Conservation (phyloP, 2,888 invertebrate genomes). For the Lampropteryx suffumata region DNA sequence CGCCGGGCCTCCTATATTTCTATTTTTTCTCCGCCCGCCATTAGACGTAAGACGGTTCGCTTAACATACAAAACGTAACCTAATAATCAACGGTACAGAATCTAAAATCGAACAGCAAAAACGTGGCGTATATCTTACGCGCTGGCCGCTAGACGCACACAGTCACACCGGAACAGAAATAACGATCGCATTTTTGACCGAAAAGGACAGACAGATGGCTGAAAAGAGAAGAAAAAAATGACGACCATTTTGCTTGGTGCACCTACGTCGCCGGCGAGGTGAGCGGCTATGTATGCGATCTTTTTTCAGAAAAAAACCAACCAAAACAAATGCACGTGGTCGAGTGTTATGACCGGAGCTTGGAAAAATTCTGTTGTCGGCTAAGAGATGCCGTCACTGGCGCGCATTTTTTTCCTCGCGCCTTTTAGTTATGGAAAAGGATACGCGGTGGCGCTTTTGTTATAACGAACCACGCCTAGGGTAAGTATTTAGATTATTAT, state of each 20-base stretch:
- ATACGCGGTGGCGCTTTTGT: conserved; percentile 64
- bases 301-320: conserved; percentile 79
- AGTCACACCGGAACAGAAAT: conserved; percentile 81
- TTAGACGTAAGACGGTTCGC: conserved; percentile 72
- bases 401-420: conserved; percentile 63
- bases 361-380: conserved; percentile 70
- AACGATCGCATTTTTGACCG: conserved; percentile 84
- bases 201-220: conserved; percentile 83
- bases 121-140: conserved; percentile 59
- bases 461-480: not conserved
- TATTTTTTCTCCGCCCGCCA: conserved; percentile 78
- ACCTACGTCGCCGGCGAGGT: conserved; percentile 70
- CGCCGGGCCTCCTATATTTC: conserved; percentile 82
- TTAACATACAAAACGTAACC: conserved; percentile 42
- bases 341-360: conserved; percentile 79
- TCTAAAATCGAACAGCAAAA: conserved; percentile 34
- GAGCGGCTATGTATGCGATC: conserved; percentile 76
- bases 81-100: conserved; percentile 23
- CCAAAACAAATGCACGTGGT: conserved; percentile 83
- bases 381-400: conserved; percentile 79
- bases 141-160: conserved; percentile 72
- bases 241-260: conserved; percentile 81
- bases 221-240: conserved; percentile 83
- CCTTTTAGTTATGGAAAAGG: conserved; percentile 72
- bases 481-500: too few relatives aligned